Percentiles rank a stretch among this genome's conserved stretches.
phyloP scores from a whole-genome alignment of 2,888 invertebrate genomes.

The Julus scandinavius region DNA sequence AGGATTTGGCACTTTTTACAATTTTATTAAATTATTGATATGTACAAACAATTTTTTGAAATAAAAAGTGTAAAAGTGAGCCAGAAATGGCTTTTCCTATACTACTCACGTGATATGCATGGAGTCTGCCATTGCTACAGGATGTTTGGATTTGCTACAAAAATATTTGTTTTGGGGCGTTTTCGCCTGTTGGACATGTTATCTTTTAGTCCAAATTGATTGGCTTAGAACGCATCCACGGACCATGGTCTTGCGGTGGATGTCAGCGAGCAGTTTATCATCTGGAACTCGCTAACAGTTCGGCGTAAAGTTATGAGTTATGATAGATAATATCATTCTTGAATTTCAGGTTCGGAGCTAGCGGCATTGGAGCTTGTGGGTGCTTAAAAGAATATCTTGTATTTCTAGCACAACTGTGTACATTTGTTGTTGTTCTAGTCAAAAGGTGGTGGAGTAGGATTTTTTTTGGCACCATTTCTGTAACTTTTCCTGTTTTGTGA shows the following conservation, averaged over 20 bases:
- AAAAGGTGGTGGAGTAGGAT: neutral
- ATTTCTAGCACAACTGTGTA: neutral
- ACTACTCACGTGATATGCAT: neutral
- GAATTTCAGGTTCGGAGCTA: neutral
- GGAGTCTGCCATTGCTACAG: neutral
- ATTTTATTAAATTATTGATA: no score
- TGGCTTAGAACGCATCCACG: neutral
- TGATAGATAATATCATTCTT: neutral
- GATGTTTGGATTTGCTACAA: conserved; percentile 34
- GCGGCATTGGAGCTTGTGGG: neutral
- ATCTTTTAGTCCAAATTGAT: conserved; percentile 39
- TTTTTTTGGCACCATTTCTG: neutral
- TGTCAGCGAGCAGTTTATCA: neutral
- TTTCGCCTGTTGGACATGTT: neutral
- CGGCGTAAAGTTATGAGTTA: neutral
- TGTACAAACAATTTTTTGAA: no score
- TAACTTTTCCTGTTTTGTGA: conserved; percentile 26
- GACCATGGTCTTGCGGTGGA: conserved; percentile 23
- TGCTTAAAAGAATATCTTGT: neutral
- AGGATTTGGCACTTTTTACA: no score
- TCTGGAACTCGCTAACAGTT: neutral
- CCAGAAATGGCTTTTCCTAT: no score
- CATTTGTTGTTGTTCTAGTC: neutral
- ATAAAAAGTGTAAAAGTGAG: no score
- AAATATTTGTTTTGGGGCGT: conserved; percentile 42